A percentile compares a stretch with the other conserved stretches of the same genome.
phyloP scores from a whole-genome alignment of 2,888 invertebrate genomes.

The Phasia obesa region DNA sequence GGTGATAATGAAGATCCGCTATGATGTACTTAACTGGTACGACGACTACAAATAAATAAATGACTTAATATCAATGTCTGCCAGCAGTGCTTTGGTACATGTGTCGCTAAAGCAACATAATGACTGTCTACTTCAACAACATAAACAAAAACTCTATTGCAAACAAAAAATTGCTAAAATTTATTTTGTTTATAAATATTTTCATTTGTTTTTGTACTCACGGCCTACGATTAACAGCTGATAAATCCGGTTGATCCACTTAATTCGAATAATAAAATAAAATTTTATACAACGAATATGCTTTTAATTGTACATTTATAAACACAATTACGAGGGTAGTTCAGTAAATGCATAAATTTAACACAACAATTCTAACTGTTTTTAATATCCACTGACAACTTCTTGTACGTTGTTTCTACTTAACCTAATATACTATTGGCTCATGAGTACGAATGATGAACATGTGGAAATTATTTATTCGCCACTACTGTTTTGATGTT shows the following conservation, averaged over 20 bases:
- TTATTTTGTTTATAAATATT: slow-evolving; percentile 37
- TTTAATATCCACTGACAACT: too few relatives aligned
- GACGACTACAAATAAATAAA: not conserved
- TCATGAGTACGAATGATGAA: not conserved
- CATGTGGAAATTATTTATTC: not conserved
- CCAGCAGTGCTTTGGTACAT: not conserved
- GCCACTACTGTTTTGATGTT: not conserved
- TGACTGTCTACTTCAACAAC: slow-evolving; percentile 38
- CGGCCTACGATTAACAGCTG: slow-evolving; percentile 58
- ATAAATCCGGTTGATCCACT: slow-evolving; percentile 66
- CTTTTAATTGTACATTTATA: slow-evolving; percentile 19
- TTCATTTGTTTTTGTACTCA: slow-evolving; percentile 27
- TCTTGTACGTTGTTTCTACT: too few relatives aligned
- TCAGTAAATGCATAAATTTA: not conserved
- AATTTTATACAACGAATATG: slow-evolving; percentile 27
- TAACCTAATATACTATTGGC: not conserved
- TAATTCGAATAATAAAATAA: slow-evolving; percentile 13
- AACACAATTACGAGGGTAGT: slow-evolving; percentile 3
- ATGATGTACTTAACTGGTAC: slow-evolving; percentile 28
- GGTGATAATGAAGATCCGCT: slow-evolving; percentile 42
- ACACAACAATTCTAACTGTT: too few relatives aligned
- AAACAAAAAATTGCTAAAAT: slow-evolving; percentile 5
- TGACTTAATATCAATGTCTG: too few relatives aligned
- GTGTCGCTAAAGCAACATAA: slow-evolving; percentile 43
- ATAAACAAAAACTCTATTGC: not conserved